phyloP scores from a whole-genome alignment of 2,113 vertebrate genomes.

The Aphyosemion australe region DNA sequence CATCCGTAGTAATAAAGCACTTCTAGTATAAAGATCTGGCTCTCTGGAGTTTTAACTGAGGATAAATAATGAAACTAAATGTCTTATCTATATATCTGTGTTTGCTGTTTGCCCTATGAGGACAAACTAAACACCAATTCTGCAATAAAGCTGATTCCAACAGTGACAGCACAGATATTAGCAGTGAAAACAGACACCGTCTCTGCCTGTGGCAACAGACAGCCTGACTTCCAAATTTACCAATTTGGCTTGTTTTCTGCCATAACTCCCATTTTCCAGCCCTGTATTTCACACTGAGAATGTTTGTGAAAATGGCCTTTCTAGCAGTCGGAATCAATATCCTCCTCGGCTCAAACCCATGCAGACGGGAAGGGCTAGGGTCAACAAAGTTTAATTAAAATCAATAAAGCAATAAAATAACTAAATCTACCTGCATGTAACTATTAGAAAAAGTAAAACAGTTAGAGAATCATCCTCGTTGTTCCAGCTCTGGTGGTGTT shows the following conservation, averaged over 20 bases:
- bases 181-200: not conserved
- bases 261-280: not conserved
- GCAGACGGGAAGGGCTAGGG: constrained; percentile 6
- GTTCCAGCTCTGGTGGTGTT: not conserved
- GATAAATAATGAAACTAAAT: not conserved
- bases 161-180: not conserved
- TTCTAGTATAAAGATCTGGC: too few species aligned
- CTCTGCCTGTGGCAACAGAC: constrained; percentile 7
- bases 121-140: not conserved
- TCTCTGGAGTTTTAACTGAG: not conserved
- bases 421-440: constrained; percentile 4
- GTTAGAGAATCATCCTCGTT: not conserved
- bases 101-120: not conserved
- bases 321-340: not conserved
- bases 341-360: not conserved
- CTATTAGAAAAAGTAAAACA: not conserved
- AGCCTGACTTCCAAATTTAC: constrained; percentile 11
- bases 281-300: not conserved
- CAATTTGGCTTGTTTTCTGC: constrained; percentile 10
- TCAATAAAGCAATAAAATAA: constrained; percentile 21
- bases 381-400: constrained; percentile 29
- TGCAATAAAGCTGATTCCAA: not conserved
- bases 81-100: not conserved
- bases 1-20: too few species aligned
- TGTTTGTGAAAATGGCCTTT: not conserved